Conservation (phyloP, 2,888 invertebrate genomes). For the Acronicta aceris region DNA sequence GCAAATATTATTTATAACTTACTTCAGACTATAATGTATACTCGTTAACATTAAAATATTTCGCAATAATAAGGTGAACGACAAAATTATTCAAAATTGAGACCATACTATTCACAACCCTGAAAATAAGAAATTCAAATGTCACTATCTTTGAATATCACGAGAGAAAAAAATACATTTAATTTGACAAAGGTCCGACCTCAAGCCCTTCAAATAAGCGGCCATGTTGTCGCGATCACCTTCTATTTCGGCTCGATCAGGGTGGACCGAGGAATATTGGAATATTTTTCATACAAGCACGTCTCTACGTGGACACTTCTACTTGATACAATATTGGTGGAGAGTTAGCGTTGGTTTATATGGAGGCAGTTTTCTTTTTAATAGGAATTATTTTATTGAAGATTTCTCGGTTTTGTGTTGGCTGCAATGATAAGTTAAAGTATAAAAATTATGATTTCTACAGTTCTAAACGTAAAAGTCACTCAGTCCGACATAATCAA, state of each 20-base stretch:
- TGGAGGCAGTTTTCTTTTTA: slow-evolving; percentile 49
- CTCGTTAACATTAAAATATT: no score
- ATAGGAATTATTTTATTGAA: neutral
- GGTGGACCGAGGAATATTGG: slow-evolving; percentile 78
- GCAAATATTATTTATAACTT: no score
- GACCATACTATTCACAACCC: slow-evolving; percentile 20
- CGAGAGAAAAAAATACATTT: slow-evolving; percentile 43
- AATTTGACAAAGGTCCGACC: slow-evolving; percentile 54
- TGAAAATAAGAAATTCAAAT: slow-evolving; percentile 38
- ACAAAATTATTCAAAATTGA: neutral
- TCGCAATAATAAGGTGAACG: neutral
- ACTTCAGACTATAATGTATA: no score
- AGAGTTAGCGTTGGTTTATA: slow-evolving; percentile 68
- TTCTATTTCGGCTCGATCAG: slow-evolving; percentile 66
- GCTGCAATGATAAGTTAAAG: no score
- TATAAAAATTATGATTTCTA: no score
- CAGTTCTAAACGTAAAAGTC: no score
- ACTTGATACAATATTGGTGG: slow-evolving; percentile 87
- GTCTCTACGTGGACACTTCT: slow-evolving; percentile 88
- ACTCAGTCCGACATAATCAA: no score
- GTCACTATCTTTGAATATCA: slow-evolving; percentile 36
- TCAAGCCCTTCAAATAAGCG: slow-evolving; percentile 59
- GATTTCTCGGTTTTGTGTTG: neutral
- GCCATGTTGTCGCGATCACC: slow-evolving; percentile 81
- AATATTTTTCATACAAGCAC: slow-evolving; percentile 90